phyloP scores from a whole-genome alignment of 2,113 vertebrate species.

The Taurulus bubalis region DNA sequence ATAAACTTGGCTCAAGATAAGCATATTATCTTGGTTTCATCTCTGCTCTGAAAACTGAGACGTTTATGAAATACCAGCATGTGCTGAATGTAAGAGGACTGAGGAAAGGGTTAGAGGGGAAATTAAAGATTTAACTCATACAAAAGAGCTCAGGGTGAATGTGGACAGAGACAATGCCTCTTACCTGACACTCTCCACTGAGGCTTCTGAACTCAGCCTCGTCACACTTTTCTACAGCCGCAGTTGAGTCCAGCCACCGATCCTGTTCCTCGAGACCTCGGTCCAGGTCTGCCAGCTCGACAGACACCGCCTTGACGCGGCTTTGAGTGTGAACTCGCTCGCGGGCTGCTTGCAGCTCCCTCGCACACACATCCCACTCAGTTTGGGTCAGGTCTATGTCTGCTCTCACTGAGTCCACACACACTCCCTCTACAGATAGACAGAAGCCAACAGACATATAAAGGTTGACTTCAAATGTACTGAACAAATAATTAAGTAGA shows the following conservation, averaged over 20 bases:
- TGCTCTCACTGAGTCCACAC: constrained; percentile 73
- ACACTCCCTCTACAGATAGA: constrained; percentile 80
- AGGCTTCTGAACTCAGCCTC: constrained; percentile 68
- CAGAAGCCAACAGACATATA: neutral
- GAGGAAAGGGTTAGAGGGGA: neutral
- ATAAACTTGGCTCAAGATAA: neutral
- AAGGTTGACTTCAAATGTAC: neutral
- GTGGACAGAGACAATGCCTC: neutral
- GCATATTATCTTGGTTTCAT: neutral
- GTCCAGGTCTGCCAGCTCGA: constrained; percentile 85
- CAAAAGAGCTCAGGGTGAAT: neutral
- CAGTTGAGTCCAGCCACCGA: constrained; percentile 76
- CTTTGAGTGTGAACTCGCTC: constrained; percentile 85
- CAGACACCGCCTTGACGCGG: constrained; percentile 82
- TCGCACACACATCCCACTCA: constrained; percentile 84
- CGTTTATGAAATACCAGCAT: neutral
- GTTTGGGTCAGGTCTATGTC: constrained; percentile 79
- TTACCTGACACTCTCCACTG: constrained; percentile 88
- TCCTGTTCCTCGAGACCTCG: constrained; percentile 83
- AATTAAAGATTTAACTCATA: constrained; percentile 13
- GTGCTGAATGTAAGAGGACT: neutral
- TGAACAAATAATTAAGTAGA: neutral
- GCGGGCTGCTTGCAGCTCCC: constrained; percentile 82
- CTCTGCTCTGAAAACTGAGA: constrained; percentile 8
- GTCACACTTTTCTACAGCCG: constrained; percentile 48